Evolutionary conservation across 2,888 invertebrate species (phyloP).

Genomic region (Macrophya annulata): DNA sequence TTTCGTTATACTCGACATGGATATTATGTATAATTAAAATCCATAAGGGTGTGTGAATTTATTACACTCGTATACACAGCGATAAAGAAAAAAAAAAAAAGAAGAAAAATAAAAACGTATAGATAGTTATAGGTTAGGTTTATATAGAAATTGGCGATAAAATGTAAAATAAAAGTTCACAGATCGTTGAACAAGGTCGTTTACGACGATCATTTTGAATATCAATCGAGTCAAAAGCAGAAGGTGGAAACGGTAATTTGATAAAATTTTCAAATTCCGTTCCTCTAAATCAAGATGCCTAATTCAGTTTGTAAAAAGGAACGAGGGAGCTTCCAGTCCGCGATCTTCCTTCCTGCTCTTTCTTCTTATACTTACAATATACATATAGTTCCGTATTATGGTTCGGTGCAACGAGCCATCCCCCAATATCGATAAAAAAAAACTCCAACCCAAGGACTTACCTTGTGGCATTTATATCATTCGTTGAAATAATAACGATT

Average conservation of each 20-base stretch:
- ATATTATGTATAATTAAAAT: neutral
- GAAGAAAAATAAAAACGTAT: neutral
- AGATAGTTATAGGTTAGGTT: neutral
- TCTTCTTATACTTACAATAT: neutral
- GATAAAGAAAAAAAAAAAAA: neutral
- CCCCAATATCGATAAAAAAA: neutral
- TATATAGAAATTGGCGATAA: constrained; percentile 17
- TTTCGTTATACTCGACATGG: neutral
- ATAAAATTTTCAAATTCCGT: constrained; percentile 38
- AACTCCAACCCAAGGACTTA: neutral
- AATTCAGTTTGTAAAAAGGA: constrained; percentile 42
- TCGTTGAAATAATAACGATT: constrained; percentile 49
- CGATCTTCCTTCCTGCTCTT: neutral
- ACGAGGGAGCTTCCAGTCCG: neutral
- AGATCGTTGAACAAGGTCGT: constrained; percentile 51
- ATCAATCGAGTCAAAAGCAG: constrained; percentile 39
- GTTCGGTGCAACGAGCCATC: constrained; percentile 19
- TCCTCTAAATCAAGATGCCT: constrained; percentile 45
- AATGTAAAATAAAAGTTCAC: constrained; percentile 39
- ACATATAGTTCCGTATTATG: neutral
- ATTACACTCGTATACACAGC: neutral
- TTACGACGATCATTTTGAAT: constrained; percentile 19
- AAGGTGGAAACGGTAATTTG: constrained; percentile 31
- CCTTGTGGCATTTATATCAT: neutral
- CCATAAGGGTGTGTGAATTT: neutral